phyloP scores from a whole-genome alignment of 2,113 vertebrate genomes.

The Anhinga anhinga region DNA sequence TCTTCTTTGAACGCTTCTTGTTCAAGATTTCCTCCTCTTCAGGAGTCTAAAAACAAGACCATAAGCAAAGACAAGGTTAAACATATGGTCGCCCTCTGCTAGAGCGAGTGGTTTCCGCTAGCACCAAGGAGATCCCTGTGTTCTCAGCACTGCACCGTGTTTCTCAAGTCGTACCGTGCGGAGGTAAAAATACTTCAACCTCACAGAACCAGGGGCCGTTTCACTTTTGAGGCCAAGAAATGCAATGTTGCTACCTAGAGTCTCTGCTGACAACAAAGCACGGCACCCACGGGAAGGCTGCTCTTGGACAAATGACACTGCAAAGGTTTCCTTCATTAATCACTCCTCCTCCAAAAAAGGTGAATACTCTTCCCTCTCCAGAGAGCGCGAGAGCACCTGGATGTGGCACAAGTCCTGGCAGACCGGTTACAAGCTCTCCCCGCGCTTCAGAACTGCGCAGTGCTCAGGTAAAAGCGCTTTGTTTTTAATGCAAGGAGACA shows the following conservation, averaged over 20 bases:
- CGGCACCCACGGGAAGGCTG: background rate
- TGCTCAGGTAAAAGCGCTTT: background rate
- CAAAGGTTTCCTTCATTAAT: background rate
- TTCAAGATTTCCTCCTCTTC: constrained; percentile 97
- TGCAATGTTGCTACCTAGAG: rapidly evolving
- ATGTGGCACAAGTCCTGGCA: background rate
- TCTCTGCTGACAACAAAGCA: background rate
- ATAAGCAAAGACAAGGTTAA: background rate
- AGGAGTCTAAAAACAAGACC: constrained; percentile 79
- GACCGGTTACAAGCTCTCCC: background rate
- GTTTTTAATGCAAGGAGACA: background rate
- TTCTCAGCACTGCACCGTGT: background rate
- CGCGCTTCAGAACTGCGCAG: background rate
- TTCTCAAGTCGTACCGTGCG: background rate
- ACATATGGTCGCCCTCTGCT: background rate
- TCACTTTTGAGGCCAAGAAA: background rate
- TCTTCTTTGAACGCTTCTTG: constrained; percentile 98
- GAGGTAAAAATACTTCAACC: background rate
- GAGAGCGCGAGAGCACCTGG: background rate
- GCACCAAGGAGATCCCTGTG: background rate
- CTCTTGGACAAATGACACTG: background rate
- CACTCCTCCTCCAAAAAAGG: background rate
- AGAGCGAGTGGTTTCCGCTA: background rate
- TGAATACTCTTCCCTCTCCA: background rate
- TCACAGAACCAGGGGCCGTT: background rate